Evolutionary conservation across 1,140 invertebrate species (phyloP), one percentile per base, ranked within the genome.

Genomic region (Drosophila insularis): DNA sequence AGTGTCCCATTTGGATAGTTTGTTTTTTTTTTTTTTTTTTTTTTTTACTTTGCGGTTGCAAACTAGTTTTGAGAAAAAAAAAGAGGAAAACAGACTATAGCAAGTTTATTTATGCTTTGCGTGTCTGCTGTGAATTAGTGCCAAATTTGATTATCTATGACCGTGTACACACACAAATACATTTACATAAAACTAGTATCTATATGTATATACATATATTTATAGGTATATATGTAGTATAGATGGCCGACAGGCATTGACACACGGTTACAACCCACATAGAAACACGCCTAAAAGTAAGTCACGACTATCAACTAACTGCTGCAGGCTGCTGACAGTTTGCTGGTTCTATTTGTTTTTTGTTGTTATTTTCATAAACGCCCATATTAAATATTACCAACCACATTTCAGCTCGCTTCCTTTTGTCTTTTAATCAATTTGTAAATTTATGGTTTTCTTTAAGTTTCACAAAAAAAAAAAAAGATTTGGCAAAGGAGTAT

Each of bases 101-200:
- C 80, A 80, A 89, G 85, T 84, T 89, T 89, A 89, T 89, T 89
- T 89, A 89, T 80, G 80, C 85, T 84, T 89, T 84, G 84, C 84
- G 84, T 89, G 84, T 89, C 80, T 89, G 85, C 74, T 80, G 84
- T 84, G 80, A 89, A 89, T 89, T 89, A 89, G 84, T 89, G 84
- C 84, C 80, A 89, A 89, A 89, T 89, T 89, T 89, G 84, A 89
- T 89, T 89, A 89, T 89, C 85, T 89, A 87, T 87, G 70, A 71
- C 69, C 74, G 68, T 61, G 82, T 78, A 86, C 35, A 78, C 50
- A 66, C 46, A 50, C 53, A 61, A 23, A 68, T 11, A 63, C 7
- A 56, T 35, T 31, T 56, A 56, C 43, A 50, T 50, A 50, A 50
- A 50, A 50, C n/a, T 10, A 50, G 43, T 50, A 50, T 50, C 43